Percentiles rank a stretch among this genome's conserved stretches.
These are phyloP conservation scores for Halictus quadricinctus DNA, from an alignment of 2,888 invertebrate species.

Conservation along the genomic window DNA sequence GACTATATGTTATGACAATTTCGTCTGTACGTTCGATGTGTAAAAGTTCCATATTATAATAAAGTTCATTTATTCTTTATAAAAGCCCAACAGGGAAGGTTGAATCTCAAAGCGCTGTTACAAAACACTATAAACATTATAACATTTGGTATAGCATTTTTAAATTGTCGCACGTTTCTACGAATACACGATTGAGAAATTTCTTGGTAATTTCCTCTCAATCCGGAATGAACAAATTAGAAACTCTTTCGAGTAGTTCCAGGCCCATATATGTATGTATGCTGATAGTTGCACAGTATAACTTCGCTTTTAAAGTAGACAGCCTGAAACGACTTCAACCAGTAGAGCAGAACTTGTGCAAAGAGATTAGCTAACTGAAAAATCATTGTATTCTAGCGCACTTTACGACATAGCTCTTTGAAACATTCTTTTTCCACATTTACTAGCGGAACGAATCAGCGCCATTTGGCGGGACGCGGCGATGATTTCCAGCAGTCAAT, in stretches of 20 bases:
- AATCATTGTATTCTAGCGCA: background rate
- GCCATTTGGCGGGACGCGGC: background rate
- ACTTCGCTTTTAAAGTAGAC: background rate
- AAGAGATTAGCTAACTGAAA: background rate
- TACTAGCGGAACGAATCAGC: too few relatives aligned
- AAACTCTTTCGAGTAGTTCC: background rate
- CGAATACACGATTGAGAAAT: background rate
- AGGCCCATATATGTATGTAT: background rate
- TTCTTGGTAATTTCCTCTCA: background rate
- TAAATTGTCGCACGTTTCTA: background rate
- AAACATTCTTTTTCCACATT: background rate
- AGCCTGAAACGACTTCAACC: background rate
- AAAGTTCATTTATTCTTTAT: background rate
- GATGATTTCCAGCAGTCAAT: background rate
- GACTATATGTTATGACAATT: background rate
- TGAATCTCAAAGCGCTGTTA: too few relatives aligned
- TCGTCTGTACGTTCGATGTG: background rate
- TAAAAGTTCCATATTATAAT: background rate
- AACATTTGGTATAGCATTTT: too few relatives aligned
- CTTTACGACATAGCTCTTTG: background rate
- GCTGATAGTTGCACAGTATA: background rate
- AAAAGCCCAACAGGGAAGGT: too few relatives aligned
- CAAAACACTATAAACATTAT: too few relatives aligned
- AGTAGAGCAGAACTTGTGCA: background rate
- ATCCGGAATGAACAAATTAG: background rate